Evolutionary conservation across 1,140 invertebrate genomes (phyloP).

Genomic region (Brachionus rotundiformis): DNA sequence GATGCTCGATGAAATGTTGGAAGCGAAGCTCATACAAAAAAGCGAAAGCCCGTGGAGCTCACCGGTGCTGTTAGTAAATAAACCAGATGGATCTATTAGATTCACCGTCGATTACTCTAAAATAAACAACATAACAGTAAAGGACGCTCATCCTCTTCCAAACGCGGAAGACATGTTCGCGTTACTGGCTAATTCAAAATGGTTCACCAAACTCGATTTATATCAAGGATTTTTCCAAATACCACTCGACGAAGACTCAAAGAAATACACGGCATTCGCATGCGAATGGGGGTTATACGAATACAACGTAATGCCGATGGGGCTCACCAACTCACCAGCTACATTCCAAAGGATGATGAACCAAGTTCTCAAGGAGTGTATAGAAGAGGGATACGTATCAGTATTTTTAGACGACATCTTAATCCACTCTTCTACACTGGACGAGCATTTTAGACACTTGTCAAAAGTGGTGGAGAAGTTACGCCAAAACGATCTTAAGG

Average conservation of each 20-base stretch:
- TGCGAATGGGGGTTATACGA: conserved; percentile 21
- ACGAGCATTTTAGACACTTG: neutral
- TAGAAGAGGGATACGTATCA: neutral
- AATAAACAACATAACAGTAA: neutral
- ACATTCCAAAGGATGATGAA: conserved; percentile 41
- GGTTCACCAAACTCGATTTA: conserved; percentile 9
- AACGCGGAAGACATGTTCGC: conserved; percentile 13
- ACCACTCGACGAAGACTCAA: neutral
- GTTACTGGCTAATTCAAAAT: neutral
- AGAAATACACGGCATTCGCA: conserved; percentile 12
- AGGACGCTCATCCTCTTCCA: conserved; percentile 1
- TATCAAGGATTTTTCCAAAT: conserved; percentile 23
- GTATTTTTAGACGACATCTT: conserved; percentile 28
- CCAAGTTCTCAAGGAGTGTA: neutral
- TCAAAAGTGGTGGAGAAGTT: conserved; percentile 15
- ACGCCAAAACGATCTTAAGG: neutral
- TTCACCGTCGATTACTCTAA: conserved; percentile 21
- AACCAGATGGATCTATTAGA: conserved; percentile 6
- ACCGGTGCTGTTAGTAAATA: neutral
- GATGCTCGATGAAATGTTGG: neutral
- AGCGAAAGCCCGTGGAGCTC: neutral
- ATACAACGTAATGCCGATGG: conserved; percentile 28
- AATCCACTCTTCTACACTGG: neutral
- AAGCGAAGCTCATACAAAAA: conserved; percentile 46
- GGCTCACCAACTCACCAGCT: neutral